phyloP scores from a whole-genome alignment of 2,113 vertebrate genomes.

The Micronisus gabar region DNA sequence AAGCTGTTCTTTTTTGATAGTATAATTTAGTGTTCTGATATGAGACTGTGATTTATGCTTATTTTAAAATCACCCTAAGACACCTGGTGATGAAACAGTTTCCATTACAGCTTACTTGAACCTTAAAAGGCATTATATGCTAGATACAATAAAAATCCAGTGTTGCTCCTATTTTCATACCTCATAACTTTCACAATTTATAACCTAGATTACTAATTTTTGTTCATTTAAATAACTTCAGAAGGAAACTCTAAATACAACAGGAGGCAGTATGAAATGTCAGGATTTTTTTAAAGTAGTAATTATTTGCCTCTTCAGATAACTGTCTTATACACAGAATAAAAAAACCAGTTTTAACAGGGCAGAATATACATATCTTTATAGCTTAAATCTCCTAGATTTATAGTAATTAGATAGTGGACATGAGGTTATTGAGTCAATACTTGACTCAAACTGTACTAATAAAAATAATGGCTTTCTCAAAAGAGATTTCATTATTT shows the following conservation, averaged over 20 bases:
- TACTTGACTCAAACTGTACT: background rate
- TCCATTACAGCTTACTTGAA: background rate
- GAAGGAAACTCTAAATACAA: background rate
- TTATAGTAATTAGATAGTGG: background rate
- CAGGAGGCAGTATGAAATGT: background rate
- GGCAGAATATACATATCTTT: background rate
- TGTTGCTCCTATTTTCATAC: background rate
- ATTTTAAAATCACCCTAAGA: background rate
- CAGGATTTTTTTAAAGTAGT: background rate
- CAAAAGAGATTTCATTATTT: background rate
- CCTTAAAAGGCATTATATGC: background rate
- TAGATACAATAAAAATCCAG: background rate
- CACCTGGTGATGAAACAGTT: background rate
- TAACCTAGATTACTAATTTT: background rate
- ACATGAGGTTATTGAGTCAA: background rate
- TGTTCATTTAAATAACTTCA: background rate
- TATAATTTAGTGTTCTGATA: background rate
- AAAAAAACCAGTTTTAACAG: background rate
- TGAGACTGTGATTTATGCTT: background rate
- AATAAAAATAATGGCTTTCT: background rate
- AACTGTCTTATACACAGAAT: background rate
- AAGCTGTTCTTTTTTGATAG: background rate
- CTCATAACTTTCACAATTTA: background rate
- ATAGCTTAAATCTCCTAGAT: background rate
- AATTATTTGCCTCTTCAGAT: background rate